A percentile compares a stretch with the other conserved stretches of the same genome.
phyloP scores from a whole-genome alignment of 2,888 invertebrate genomes.

The Drosophila yooni region DNA sequence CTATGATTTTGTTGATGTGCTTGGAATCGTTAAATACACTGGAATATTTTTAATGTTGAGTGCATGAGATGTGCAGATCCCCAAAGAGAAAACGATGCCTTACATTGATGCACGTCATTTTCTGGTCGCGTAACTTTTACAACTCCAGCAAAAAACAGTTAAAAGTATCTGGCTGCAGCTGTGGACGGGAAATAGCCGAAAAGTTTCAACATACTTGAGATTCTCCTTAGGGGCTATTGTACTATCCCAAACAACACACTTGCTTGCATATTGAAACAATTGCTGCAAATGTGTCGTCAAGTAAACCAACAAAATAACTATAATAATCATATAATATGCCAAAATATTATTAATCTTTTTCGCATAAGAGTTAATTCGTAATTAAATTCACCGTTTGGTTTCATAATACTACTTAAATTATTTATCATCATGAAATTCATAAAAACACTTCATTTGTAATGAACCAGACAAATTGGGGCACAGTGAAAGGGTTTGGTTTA shows the following conservation, averaged over 20 bases:
- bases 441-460: neutral
- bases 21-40: constrained; percentile 13
- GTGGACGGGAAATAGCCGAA: constrained; percentile 4
- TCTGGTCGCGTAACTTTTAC: constrained; percentile 14
- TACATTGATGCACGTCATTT: constrained; percentile 7
- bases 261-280: neutral
- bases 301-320: neutral
- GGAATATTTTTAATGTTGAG: constrained; percentile 6
- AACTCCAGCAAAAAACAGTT: constrained; percentile 13
- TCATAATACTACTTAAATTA: neutral
- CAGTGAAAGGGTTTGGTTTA: constrained; percentile 28
- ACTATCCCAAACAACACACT: neutral
- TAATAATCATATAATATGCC: neutral
- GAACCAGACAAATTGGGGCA: neutral
- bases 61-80: neutral
- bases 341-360: neutral
- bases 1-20: constrained; percentile 24
- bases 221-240: neutral
- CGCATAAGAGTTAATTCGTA: neutral
- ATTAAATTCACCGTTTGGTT: neutral
- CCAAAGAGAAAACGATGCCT: constrained; percentile 1
- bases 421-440: neutral
- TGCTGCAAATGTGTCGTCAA: neutral
- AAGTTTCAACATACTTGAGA: neutral
- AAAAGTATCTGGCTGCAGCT: constrained; percentile 11